Conservation (phyloP, 2,797 vertebrate genomes). For the Setipinna tenuifilis region DNA sequence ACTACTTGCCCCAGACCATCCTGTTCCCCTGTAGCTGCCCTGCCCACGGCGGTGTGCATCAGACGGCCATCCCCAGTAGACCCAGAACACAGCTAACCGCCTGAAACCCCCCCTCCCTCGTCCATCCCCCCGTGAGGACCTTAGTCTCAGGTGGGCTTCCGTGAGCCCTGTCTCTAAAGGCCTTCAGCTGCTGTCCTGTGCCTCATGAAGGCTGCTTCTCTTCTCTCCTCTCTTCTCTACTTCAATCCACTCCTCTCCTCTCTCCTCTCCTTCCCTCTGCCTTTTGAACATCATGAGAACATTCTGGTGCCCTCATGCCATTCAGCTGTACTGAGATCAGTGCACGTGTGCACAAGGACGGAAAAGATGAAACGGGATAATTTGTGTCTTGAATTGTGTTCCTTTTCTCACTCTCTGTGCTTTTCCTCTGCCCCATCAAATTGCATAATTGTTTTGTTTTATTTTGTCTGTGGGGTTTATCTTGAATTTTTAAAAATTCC, state of each 20-base stretch:
- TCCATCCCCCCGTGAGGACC: background rate
- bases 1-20: too few species aligned
- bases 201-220: background rate
- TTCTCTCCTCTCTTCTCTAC: background rate
- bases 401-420: background rate
- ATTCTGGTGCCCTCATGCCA: background rate
- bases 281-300: background rate
- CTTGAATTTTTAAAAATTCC: background rate
- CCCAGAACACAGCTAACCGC: background rate
- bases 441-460: background rate
- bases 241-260: background rate
- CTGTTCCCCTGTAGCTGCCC: too few species aligned
- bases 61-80: too few species aligned
- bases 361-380: background rate
- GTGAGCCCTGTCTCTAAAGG: background rate
- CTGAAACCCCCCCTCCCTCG: background rate
- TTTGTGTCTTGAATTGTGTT: background rate
- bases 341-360: background rate
- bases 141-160: conserved; percentile 15
- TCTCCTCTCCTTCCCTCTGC: background rate
- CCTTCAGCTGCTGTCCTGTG: conserved; percentile 18
- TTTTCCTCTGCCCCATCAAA: background rate
- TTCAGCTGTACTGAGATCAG: conserved; percentile 19
- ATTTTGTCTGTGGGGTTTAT: background rate
- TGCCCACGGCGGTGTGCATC: too few species aligned